Conservation (phyloP, 2,888 invertebrate species). For the Epicampocera succincta region DNA sequence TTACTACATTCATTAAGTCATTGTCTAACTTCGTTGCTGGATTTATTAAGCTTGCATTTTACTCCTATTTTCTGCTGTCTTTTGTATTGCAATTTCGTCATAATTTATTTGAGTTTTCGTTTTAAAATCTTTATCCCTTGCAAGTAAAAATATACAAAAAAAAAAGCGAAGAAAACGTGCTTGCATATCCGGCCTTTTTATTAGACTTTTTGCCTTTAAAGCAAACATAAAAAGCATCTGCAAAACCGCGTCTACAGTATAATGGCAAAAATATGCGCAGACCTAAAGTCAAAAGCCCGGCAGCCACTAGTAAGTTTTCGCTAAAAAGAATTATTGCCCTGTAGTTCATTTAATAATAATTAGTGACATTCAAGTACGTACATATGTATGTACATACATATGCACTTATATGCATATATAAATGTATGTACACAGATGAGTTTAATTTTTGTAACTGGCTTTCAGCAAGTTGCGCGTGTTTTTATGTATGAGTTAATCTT, state of each 20-base stretch:
- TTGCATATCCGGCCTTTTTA: slow-evolving; percentile 62
- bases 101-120: slow-evolving; percentile 47
- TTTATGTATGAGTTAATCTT: no score
- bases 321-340: no score
- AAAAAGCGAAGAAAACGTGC: slow-evolving; percentile 51
- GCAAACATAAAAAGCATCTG: neutral
- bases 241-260: neutral
- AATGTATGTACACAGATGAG: no score
- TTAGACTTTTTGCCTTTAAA: neutral
- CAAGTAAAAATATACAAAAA: slow-evolving; percentile 27
- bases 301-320: slow-evolving; percentile 41
- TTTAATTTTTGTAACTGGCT: no score
- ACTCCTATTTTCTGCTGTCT: slow-evolving; percentile 16
- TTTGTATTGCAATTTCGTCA: slow-evolving; percentile 46
- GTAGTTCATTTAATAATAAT: slow-evolving; percentile 42
- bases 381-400: neutral
- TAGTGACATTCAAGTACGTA: slow-evolving; percentile 15
- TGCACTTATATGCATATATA: no score
- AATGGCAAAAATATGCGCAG: slow-evolving; percentile 8
- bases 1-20: slow-evolving; percentile 26
- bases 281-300: slow-evolving; percentile 33
- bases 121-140: slow-evolving; percentile 47
- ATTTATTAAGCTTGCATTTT: slow-evolving; percentile 16
- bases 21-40: slow-evolving; percentile 38
- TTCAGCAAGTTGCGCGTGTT: no score